Percentiles rank a stretch among this genome's conserved stretches.
Conservation (phyloP, 2,888 invertebrate species). For the Anthophora plumipes region DNA sequence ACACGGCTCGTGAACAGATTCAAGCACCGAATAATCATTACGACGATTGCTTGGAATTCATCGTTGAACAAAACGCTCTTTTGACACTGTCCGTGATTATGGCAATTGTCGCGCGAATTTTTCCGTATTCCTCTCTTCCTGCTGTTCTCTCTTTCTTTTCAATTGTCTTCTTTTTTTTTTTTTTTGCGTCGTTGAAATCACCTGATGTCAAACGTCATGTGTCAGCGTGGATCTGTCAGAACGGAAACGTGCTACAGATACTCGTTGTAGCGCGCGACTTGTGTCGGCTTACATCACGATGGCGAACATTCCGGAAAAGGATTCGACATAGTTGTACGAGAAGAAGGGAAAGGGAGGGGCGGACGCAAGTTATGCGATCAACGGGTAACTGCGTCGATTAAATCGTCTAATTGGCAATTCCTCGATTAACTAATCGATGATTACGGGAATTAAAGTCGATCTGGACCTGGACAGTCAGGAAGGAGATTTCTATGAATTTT, state of each 20-base stretch:
- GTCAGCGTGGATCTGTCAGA: conserved; percentile 12
- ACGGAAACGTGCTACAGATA: conserved; percentile 33
- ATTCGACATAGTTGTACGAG: conserved; percentile 31
- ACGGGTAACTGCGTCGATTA: conserved; percentile 65
- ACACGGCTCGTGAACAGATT: conserved; percentile 29
- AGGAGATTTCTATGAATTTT: conserved; percentile 8
- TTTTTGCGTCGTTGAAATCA: not conserved
- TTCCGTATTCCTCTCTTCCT: not conserved
- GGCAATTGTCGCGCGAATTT: conserved; percentile 17
- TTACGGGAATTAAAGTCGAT: conserved; percentile 30
- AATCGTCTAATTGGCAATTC: conserved; percentile 57
- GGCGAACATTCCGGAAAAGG: conserved; percentile 38
- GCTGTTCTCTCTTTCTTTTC: not conserved
- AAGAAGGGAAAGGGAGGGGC: conserved; percentile 1
- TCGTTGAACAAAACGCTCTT: not conserved
- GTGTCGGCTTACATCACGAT: conserved; percentile 32
- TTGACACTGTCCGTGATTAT: not conserved
- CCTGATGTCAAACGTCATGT: conserved; percentile 2
- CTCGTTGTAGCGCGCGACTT: not conserved
- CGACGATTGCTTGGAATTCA: conserved; percentile 17
- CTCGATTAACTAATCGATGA: conserved; percentile 58
- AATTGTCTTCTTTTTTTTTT: too few species aligned
- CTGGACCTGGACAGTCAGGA: not conserved
- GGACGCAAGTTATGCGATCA: conserved; percentile 34
- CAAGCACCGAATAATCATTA: conserved; percentile 36